Percentiles rank a stretch among this genome's conserved stretches.
These are phyloP conservation scores for Manis javanica DNA, from an alignment of 2,797 vertebrate genomes.

Conservation along the genomic window DNA sequence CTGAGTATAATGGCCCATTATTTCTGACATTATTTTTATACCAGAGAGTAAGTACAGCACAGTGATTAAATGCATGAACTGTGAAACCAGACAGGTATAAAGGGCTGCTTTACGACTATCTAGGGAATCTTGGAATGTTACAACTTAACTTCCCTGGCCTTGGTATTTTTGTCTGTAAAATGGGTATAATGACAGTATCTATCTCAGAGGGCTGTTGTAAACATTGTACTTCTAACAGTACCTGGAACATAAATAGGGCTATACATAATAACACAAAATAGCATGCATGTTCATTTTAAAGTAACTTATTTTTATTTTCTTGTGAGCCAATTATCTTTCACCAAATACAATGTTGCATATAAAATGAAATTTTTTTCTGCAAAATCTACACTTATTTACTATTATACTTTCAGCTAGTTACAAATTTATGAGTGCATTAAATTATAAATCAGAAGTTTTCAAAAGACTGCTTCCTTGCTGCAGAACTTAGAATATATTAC, in stretches of 20 bases:
- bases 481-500: neutral
- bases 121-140: neutral
- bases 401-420: neutral
- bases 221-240: neutral
- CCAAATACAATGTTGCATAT: neutral
- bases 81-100: neutral
- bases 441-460: neutral
- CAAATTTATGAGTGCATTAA: neutral
- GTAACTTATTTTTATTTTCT: neutral
- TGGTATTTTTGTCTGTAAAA: neutral
- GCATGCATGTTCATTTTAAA: neutral
- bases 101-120: neutral
- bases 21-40: neutral
- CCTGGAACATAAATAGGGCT: neutral
- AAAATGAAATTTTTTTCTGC: neutral
- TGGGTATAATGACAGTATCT: neutral
- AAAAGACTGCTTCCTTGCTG: neutral
- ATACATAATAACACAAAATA: neutral
- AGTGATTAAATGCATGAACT: neutral
- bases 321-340: neutral
- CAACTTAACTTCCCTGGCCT: neutral
- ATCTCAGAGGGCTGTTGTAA: neutral
- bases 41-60: neutral
- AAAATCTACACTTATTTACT: neutral
- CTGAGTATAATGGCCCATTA: neutral